Evolutionary conservation across 1,140 invertebrate species (phyloP).

Genomic region (Euura saliciscinereae): DNA sequence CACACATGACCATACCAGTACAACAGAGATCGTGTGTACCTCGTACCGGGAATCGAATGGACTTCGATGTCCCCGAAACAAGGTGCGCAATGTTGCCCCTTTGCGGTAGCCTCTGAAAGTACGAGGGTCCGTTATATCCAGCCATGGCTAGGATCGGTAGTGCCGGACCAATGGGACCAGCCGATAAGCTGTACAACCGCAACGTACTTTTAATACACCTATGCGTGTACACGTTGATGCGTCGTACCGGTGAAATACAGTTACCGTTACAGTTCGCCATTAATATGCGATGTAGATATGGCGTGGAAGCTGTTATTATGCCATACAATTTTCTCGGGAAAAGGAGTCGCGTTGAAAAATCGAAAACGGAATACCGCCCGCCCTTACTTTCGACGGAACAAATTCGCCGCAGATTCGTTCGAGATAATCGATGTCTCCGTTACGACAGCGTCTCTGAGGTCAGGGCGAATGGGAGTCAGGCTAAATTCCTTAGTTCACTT

Average conservation of each 20-base stretch:
- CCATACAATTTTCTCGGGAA: not conserved
- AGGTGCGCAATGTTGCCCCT: too few species aligned
- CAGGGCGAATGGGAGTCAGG: slow-evolving; percentile 40
- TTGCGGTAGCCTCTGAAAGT: not conserved
- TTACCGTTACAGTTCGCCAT: slow-evolving; percentile 31
- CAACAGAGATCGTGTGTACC: too few species aligned
- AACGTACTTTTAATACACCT: not conserved
- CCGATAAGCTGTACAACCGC: not conserved
- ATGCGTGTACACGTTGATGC: not conserved
- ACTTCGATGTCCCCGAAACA: too few species aligned
- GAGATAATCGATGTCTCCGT: not conserved
- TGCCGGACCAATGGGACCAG: not conserved
- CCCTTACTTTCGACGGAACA: not conserved
- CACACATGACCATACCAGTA: too few species aligned
- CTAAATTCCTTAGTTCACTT: slow-evolving; percentile 40
- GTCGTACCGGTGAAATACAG: slow-evolving; percentile 15
- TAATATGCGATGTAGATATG: slow-evolving; percentile 34
- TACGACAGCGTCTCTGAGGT: slow-evolving; percentile 29
- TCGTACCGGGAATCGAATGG: too few species aligned
- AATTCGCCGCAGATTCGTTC: not conserved
- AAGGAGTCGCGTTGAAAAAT: not conserved
- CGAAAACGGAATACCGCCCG: not conserved
- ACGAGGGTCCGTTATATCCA: not conserved
- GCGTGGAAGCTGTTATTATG: not conserved
- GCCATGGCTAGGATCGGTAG: not conserved